A percentile compares a stretch with the other conserved stretches of the same genome.
Evolutionary conservation across 1,140 invertebrate genomes (phyloP).

Genomic region (Triops longicaudatus): DNA sequence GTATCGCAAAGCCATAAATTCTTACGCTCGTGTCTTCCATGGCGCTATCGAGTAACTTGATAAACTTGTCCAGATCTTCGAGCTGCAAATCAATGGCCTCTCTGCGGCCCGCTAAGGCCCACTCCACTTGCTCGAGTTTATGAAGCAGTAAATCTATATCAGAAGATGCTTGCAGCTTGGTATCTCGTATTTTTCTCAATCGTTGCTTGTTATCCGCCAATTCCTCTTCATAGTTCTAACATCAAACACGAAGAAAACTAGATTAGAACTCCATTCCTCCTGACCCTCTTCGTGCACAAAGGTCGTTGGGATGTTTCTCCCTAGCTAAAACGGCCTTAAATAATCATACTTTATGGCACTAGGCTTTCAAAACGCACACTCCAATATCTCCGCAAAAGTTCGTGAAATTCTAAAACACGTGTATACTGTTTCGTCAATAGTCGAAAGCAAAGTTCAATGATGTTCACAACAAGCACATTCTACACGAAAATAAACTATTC

Average conservation of each 20-base stretch:
- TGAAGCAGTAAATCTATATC: slow-evolving; percentile 12
- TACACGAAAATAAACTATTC: too few relatives aligned
- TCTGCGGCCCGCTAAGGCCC: not conserved
- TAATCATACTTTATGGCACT: too few relatives aligned
- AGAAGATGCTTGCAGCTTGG: slow-evolving; percentile 37
- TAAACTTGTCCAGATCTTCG: not conserved
- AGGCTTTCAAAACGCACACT: too few relatives aligned
- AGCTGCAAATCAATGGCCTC: slow-evolving; percentile 11
- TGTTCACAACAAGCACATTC: too few relatives aligned
- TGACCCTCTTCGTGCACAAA: too few relatives aligned
- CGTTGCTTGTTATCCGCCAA: slow-evolving; percentile 46
- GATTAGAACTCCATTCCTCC: too few relatives aligned
- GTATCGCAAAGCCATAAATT: not conserved
- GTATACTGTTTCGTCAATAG: too few relatives aligned
- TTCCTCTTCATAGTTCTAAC: slow-evolving; percentile 61
- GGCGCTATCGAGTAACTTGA: not conserved
- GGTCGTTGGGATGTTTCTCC: too few relatives aligned
- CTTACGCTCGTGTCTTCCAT: slow-evolving; percentile 7
- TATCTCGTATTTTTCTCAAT: slow-evolving; percentile 47
- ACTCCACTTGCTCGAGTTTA: slow-evolving; percentile 1
- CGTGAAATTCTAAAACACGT: too few relatives aligned
- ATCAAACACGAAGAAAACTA: slow-evolving; percentile 30
- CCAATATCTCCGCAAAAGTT: too few relatives aligned
- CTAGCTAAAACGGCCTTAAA: too few relatives aligned
- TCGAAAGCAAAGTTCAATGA: too few relatives aligned